These are phyloP conservation scores for Ranitomeya variabilis DNA, from an alignment of 2,113 vertebrate species.

Conservation along the genomic window DNA sequence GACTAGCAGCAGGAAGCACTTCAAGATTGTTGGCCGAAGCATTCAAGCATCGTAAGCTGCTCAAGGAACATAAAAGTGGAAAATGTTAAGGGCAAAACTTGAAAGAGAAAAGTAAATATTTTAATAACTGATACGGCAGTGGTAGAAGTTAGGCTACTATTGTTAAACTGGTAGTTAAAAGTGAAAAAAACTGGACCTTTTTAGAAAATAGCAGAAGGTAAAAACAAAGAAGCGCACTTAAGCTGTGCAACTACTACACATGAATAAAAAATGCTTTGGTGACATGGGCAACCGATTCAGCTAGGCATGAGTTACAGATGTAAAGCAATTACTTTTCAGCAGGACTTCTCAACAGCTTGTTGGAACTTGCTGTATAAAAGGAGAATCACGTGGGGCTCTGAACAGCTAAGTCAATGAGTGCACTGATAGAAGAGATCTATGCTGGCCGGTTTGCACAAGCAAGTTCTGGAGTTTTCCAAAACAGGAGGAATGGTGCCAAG, in stretches of 20 bases:
- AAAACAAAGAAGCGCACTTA: too few relatives aligned
- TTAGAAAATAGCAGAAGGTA: too few relatives aligned
- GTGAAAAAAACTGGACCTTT: not conserved
- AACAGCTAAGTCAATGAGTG: slow-evolving; percentile 31
- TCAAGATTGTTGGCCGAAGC: slow-evolving; percentile 96
- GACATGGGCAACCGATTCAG: not conserved
- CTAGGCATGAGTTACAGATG: slow-evolving; percentile 24
- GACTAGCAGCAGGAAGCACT: slow-evolving; percentile 87
- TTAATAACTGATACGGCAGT: not conserved
- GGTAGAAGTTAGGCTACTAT: not conserved
- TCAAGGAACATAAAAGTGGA: slow-evolving; percentile 40
- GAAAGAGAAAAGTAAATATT: not conserved
- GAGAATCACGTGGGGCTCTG: slow-evolving; percentile 31
- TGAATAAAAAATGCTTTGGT: not conserved
- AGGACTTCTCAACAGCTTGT: slow-evolving; percentile 39
- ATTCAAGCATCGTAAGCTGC: slow-evolving; percentile 90
- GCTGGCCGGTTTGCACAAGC: slow-evolving; percentile 48
- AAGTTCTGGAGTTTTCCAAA: slow-evolving; percentile 41
- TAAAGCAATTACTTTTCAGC: slow-evolving; percentile 27
- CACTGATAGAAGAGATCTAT: slow-evolving; percentile 13
- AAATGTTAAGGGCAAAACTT: not conserved
- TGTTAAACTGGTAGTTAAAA: not conserved
- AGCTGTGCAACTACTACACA: not conserved
- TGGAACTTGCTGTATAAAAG: slow-evolving; percentile 49
- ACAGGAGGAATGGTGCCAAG: not conserved